Base-by-base conservation (phyloP, 2,888 invertebrate genomes). In the Chloroclysta siterata region DNA sequence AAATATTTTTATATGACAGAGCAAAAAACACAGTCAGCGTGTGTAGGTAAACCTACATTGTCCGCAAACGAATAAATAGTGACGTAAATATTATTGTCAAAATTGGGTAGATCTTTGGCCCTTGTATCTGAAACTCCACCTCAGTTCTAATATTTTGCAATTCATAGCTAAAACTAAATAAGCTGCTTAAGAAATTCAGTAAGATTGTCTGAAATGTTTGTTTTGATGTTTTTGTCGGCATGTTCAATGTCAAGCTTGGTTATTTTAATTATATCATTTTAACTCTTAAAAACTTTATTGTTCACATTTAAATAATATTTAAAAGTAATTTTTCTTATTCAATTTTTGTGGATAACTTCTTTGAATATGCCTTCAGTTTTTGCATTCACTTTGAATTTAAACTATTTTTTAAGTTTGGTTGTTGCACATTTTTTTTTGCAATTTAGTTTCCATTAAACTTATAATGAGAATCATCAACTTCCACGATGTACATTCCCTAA, bases 401-500 rank as follows among this genome's bases (percentile, higher is more conserved):
- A 56, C 48, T 48, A 63, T 68, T 65, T 63, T 59, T 55, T 69
- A 63, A 65, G 59, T 71, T 72, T 72, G 65, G 66, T 67, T 73
- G 59, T 74, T 66, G 71, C 71, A 70, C 71, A 68, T 67, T 70
- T 67, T 70, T 54, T 59, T 72, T 73, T 72, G 73, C 72, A 66
- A 68, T 68, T 68, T 72, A 66, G 65, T 72, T 48, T 72, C 63
- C 69, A 66, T 71, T 63, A 48, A 29, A 42, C n/a, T 58, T 64
- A 2, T 22, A 22, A 56, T 69, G 59, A 70, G 70, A 73, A 70
- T 75, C 68, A 72, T 68, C 50, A 78, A 66, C 63, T 58, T 36
- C 55, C 0, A 11, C 42, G 10, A 39, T 52, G 0, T 36, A 13
- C 11, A 28, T 13, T 48, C 48, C n/a, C 17, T 17, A 17, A 11